A percentile compares a stretch with the other conserved stretches of the same genome.
Conservation (phyloP, 2,113 vertebrate species). For the Gobius niger region DNA sequence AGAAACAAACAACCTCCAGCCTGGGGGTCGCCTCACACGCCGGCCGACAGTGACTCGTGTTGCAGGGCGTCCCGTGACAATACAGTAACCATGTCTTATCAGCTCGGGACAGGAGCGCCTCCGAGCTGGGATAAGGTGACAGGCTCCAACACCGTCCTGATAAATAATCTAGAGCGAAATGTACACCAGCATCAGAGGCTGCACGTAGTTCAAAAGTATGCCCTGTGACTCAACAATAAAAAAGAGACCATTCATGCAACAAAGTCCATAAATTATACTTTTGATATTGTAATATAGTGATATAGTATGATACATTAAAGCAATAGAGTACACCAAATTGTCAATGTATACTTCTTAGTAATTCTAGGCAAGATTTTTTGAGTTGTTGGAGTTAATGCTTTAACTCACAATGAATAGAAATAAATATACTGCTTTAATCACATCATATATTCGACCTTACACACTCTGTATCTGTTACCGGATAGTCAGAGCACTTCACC, state of each 20-base stretch:
- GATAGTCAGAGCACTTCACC: too few relatives aligned
- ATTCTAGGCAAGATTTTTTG: background rate
- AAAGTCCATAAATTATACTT: background rate
- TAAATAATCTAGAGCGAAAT: slow-evolving; percentile 53
- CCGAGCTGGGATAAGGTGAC: slow-evolving; percentile 37
- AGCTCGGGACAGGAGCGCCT: slow-evolving; percentile 14
- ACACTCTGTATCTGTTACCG: too few relatives aligned
- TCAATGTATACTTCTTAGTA: background rate
- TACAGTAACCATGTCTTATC: slow-evolving; percentile 30
- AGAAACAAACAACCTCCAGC: background rate
- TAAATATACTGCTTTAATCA: too few relatives aligned
- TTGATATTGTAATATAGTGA: background rate
- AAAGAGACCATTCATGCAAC: background rate
- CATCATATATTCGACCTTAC: too few relatives aligned
- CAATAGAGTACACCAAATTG: slow-evolving; percentile 2
- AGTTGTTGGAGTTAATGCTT: background rate
- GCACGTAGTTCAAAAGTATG: slow-evolving; percentile 12
- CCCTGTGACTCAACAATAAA: background rate
- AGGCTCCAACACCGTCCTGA: slow-evolving; percentile 28
- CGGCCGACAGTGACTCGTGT: slow-evolving; percentile 26
- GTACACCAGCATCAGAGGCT: slow-evolving; percentile 53
- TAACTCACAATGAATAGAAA: too few relatives aligned
- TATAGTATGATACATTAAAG: background rate
- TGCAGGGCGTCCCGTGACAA: slow-evolving; percentile 21
- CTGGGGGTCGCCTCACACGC: background rate